Conservation (phyloP, 2,888 invertebrate genomes). For the Eremobia ochroleuca region DNA sequence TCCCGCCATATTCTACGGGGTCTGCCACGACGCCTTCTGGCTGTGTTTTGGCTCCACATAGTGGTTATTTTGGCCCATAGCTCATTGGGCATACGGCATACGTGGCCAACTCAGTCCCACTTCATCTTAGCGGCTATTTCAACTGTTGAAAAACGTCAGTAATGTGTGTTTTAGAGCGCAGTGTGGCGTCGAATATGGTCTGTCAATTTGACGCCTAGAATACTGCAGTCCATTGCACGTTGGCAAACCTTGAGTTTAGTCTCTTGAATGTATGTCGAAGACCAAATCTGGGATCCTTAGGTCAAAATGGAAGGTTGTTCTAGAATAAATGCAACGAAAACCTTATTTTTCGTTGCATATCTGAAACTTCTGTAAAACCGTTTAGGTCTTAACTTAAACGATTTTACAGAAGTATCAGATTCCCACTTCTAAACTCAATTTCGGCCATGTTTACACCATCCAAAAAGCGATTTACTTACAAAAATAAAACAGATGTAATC, state of each 20-base stretch:
- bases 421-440: too few species aligned
- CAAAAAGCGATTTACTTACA: constrained; percentile 16
- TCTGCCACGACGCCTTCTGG: background rate
- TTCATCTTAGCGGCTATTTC: background rate
- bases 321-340: background rate
- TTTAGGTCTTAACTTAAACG: too few species aligned
- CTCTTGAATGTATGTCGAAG: background rate
- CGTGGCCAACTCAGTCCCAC: background rate
- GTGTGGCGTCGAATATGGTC: too few species aligned
- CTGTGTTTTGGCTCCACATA: background rate
- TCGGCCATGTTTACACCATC: too few species aligned
- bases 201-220: too few species aligned
- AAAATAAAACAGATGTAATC: constrained; percentile 39
- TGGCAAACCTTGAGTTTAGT: background rate
- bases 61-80: background rate
- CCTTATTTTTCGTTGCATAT: too few species aligned
- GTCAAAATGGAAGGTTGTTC: background rate
- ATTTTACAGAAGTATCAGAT: too few species aligned
- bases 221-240: too few species aligned
- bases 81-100: background rate
- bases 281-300: background rate
- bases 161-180: too few species aligned
- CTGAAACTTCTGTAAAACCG: too few species aligned
- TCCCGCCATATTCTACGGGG: too few species aligned
- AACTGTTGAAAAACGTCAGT: background rate